Percentiles rank a stretch among this genome's conserved stretches.
phyloP scores from a whole-genome alignment of 2,888 invertebrate species.

The Leptopilina syphax region DNA sequence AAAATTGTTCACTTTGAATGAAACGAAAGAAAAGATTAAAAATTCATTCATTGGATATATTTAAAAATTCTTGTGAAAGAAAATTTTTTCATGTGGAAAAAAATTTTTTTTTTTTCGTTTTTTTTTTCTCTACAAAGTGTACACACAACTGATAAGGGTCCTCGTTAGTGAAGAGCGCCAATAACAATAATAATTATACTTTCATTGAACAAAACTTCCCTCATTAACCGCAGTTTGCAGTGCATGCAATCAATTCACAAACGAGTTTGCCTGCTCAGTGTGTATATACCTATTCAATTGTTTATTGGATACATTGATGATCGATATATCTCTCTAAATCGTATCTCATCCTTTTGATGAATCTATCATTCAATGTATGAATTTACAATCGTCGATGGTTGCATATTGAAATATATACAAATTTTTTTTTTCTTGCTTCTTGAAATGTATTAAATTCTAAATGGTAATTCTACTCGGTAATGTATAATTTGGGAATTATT shows the following conservation, averaged over 20 bases:
- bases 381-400: neutral
- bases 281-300: conserved; percentile 7
- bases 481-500: too few relatives aligned
- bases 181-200: conserved; percentile 33
- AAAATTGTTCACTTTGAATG: too few relatives aligned
- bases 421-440: too few relatives aligned
- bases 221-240: conserved; percentile 57
- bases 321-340: conserved; percentile 30
- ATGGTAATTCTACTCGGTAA: too few relatives aligned
- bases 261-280: conserved; percentile 42
- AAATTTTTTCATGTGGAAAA: conserved; percentile 1
- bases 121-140: neutral
- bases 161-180: conserved; percentile 22
- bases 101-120: neutral
- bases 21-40: too few relatives aligned
- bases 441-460: too few relatives aligned
- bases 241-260: conserved; percentile 53
- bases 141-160: neutral
- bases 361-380: neutral
- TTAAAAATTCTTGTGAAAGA: neutral
- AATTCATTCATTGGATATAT: too few relatives aligned
- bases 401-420: neutral
- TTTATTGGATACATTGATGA: conserved; percentile 35
- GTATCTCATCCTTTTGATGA: neutral
- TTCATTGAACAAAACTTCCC: conserved; percentile 46